Conservation (phyloP, 1,140 invertebrate species). For the Galleria mellonella region DNA sequence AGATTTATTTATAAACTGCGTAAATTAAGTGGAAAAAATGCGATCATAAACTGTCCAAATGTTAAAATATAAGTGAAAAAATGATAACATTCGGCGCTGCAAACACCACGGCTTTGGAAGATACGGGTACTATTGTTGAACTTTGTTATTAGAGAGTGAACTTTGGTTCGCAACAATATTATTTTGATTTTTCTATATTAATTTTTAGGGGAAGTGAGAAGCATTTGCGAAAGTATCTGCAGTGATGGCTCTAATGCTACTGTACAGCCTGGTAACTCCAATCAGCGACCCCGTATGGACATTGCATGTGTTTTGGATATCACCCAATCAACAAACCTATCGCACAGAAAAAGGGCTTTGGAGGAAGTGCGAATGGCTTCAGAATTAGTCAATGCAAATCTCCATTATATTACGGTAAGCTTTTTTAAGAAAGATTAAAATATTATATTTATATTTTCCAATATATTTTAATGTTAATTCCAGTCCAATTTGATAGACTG, state of each 20-base stretch:
- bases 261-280: constrained; percentile 68
- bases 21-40: constrained; percentile 25
- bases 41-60: constrained; percentile 50
- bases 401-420: constrained; percentile 88
- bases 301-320: constrained; percentile 94
- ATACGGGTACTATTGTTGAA: constrained; percentile 35
- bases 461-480: too few species aligned
- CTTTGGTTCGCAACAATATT: constrained; percentile 29
- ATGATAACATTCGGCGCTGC: constrained; percentile 65
- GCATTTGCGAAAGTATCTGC: constrained; percentile 83
- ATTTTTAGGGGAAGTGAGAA: constrained; percentile 75
- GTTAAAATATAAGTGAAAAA: constrained; percentile 44
- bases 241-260: constrained; percentile 83
- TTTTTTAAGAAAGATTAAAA: neutral
- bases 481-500: too few species aligned
- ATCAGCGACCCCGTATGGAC: constrained; percentile 84
- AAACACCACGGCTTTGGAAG: constrained; percentile 47
- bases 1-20: constrained; percentile 32
- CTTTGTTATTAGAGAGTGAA: constrained; percentile 21
- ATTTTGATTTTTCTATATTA: constrained; percentile 29
- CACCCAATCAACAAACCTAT: constrained; percentile 80
- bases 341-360: constrained; percentile 85
- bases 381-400: constrained; percentile 83
- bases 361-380: constrained; percentile 91
- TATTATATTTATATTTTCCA: too few species aligned